phyloP scores from a whole-genome alignment of 2,797 vertebrate genomes.

The Crossoptilon crossoptilon region DNA sequence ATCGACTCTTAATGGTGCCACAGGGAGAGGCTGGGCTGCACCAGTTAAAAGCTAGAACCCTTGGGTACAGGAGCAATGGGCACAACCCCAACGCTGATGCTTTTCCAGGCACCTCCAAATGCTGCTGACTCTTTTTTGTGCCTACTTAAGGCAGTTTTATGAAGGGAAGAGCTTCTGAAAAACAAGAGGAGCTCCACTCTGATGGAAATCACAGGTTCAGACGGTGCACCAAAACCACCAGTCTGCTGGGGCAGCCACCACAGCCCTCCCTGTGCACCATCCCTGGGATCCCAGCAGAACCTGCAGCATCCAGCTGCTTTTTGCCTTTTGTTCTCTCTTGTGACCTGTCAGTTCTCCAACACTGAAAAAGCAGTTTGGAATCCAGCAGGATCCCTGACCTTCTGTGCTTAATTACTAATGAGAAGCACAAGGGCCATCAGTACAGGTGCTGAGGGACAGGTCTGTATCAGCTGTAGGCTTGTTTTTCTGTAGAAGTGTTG shows the following conservation, averaged over 20 bases:
- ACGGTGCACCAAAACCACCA: fast-evolving
- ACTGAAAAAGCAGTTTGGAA: not conserved
- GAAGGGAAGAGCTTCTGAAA: no score
- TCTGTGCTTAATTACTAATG: not conserved
- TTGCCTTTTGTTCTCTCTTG: not conserved
- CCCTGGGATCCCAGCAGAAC: not conserved
- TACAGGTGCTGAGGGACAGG: not conserved
- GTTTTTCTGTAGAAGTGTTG: not conserved
- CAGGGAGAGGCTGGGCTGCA: not conserved
- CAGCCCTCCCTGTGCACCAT: fast-evolving
- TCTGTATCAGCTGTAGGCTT: not conserved
- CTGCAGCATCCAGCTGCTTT: not conserved
- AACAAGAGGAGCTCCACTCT: not conserved
- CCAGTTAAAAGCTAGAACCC: not conserved
- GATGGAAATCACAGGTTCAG: not conserved
- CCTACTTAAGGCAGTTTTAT: not conserved
- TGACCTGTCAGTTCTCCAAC: not conserved
- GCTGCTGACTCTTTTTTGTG: not conserved
- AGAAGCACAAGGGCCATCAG: not conserved
- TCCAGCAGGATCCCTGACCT: not conserved
- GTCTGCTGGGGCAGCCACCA: not conserved
- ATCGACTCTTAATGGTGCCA: not conserved
- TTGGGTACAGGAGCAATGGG: not conserved
- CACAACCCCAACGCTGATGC: not conserved
- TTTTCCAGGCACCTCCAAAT: not conserved